Percentiles rank a stretch among this genome's conserved stretches.
These are phyloP conservation scores for Nineta flava DNA, from an alignment of 2,888 invertebrate species.

Conservation along the genomic window DNA sequence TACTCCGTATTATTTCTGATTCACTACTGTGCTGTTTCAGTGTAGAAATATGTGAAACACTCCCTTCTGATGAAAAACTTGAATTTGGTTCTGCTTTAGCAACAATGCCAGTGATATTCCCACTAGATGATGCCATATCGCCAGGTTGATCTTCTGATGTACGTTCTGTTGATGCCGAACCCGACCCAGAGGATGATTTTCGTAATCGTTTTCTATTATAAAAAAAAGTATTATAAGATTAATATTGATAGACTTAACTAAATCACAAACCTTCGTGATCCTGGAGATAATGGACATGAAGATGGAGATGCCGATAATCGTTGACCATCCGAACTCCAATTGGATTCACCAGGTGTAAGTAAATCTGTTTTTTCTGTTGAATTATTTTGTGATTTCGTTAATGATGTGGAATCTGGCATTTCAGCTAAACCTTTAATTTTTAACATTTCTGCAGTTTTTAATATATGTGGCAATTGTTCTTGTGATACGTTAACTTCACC, in stretches of 20 bases:
- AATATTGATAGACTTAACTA: not conserved
- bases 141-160: conserved; percentile 31
- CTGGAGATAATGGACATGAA: conserved; percentile 37
- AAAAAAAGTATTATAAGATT: conserved; percentile 1
- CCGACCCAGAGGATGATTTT: conserved; percentile 46
- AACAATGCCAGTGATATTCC: conserved; percentile 19
- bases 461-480: conserved; percentile 63
- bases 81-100: conserved; percentile 3
- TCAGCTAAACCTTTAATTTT: conserved; percentile 82
- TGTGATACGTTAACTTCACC: conserved; percentile 86
- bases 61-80: conserved; percentile 19
- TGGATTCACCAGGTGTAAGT: conserved; percentile 37
- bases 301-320: conserved; percentile 49
- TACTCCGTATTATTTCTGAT: conserved; percentile 33
- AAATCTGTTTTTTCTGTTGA: conserved; percentile 32
- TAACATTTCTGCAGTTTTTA: conserved; percentile 70
- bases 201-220: conserved; percentile 40
- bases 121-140: conserved; percentile 28
- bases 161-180: conserved; percentile 36
- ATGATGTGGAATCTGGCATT: conserved; percentile 62
- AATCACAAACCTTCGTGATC: conserved; percentile 23
- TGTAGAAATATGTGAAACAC: conserved; percentile 16
- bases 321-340: conserved; percentile 35
- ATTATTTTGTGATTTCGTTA: conserved; percentile 53
- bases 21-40: conserved; percentile 24